Percentiles rank a stretch among this genome's conserved stretches.
Evolutionary conservation across 2,113 vertebrate species (phyloP).

Genomic region (Todiramphus chloris): DNA sequence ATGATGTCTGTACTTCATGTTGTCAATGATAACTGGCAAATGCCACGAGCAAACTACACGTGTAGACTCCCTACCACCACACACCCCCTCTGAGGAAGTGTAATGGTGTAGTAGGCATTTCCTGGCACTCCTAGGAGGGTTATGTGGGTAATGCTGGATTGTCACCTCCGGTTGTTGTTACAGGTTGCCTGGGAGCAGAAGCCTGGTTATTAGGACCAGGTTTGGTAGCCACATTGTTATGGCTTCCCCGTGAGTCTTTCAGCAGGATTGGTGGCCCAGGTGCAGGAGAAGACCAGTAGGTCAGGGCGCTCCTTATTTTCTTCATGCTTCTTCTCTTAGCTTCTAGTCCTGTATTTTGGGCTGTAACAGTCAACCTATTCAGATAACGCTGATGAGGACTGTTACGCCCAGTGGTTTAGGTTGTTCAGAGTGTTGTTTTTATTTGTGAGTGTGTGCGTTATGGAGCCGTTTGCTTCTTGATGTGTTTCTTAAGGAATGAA

Average conservation of each 20-base stretch:
- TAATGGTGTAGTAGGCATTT: not conserved
- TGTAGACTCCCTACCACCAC: not conserved
- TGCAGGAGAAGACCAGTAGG: not conserved
- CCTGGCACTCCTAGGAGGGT: not conserved
- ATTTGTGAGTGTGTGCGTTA: not conserved
- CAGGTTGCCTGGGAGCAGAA: not conserved
- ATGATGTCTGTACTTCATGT: not conserved
- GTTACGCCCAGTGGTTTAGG: not conserved
- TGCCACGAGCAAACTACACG: not conserved
- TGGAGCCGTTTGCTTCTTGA: not conserved
- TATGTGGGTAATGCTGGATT: not conserved
- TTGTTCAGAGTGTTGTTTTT: not conserved
- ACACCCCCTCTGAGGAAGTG: not conserved
- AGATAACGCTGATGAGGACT: not conserved
- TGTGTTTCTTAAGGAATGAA: not conserved
- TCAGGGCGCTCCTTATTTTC: not conserved
- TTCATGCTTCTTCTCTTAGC: not conserved
- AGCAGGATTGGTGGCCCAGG: not conserved
- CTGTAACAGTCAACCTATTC: not conserved
- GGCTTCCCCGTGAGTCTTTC: not conserved
- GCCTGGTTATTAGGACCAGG: not conserved
- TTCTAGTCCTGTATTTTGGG: not conserved
- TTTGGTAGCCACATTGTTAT: not conserved
- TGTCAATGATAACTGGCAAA: not conserved
- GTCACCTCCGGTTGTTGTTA: not conserved